Percentiles rank a stretch among this genome's conserved stretches.
Evolutionary conservation across 2,797 vertebrate species (phyloP).

Genomic region (Cossypha niveicapilla): DNA sequence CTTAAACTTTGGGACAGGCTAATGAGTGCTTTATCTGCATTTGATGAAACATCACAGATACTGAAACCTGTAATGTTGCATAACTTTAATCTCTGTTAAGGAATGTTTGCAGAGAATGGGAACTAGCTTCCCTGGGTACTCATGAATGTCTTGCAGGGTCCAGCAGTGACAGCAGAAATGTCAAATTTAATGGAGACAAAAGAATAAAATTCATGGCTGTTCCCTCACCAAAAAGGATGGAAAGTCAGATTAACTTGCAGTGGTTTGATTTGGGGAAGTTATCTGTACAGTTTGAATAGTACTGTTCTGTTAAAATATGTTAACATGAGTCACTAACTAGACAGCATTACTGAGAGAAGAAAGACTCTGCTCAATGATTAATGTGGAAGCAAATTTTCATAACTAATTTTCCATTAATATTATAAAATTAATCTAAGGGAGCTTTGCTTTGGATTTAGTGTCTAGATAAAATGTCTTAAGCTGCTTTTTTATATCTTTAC

Average conservation of each 20-base stretch:
- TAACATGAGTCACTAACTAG: background rate
- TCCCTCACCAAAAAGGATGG: background rate
- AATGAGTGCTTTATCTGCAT: background rate
- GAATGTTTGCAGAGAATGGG: accelerated
- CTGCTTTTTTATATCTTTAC: background rate
- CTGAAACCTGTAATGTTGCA: background rate
- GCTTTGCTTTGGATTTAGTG: background rate
- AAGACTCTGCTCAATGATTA: accelerated
- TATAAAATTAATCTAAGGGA: background rate
- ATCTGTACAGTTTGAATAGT: background rate
- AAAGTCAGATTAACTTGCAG: background rate
- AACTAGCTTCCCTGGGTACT: background rate
- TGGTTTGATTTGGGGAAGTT: background rate
- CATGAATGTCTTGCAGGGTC: background rate
- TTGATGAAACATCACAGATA: background rate
- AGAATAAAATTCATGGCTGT: background rate
- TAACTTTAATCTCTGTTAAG: background rate
- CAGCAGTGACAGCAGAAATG: background rate
- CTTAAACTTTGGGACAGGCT: background rate
- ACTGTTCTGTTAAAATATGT: background rate
- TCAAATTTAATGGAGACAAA: background rate
- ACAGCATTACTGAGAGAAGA: background rate
- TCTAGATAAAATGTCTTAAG: background rate
- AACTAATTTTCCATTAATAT: background rate
- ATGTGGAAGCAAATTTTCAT: background rate